Percentiles rank a stretch among this genome's conserved stretches.
Evolutionary conservation across 53 echinoderm and acorn worm genomes (phyloP).

Genomic region (Echinometra lucunter): DNA sequence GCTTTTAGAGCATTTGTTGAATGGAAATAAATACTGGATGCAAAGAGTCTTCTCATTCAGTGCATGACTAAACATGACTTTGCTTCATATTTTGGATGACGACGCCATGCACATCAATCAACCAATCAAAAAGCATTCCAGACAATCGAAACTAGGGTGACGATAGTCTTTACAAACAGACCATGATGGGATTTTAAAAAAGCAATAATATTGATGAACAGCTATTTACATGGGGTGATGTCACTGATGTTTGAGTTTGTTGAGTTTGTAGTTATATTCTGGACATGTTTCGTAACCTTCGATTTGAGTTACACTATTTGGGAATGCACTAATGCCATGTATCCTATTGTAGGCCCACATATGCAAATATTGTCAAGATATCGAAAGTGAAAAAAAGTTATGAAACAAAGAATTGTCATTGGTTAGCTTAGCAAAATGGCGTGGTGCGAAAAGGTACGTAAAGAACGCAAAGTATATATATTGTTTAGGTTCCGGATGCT

Average conservation of each 20-base stretch:
- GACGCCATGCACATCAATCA: background rate
- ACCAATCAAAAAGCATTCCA: constrained; percentile 13
- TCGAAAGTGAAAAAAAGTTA: too few species aligned
- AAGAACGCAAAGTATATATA: too few species aligned
- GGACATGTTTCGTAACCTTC: too few species aligned
- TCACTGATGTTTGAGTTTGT: background rate
- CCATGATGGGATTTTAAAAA: background rate
- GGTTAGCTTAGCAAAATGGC: too few species aligned
- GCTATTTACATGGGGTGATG: background rate
- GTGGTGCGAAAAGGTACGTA: too few species aligned
- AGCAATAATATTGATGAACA: background rate
- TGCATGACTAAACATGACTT: background rate
- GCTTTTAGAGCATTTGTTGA: background rate
- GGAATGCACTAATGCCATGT: background rate
- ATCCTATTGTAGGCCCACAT: too few species aligned
- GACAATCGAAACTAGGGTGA: background rate
- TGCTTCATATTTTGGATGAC: background rate
- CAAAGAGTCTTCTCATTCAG: background rate
- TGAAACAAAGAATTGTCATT: too few species aligned
- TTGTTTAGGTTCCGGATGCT: too few species aligned
- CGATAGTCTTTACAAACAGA: background rate
- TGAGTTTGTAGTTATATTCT: too few species aligned
- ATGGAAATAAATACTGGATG: background rate
- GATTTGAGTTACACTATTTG: too few species aligned
- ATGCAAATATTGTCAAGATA: too few species aligned